Base-by-base conservation (phyloP, 2,797 vertebrate species). In the Dicrostonyx torquatus region DNA sequence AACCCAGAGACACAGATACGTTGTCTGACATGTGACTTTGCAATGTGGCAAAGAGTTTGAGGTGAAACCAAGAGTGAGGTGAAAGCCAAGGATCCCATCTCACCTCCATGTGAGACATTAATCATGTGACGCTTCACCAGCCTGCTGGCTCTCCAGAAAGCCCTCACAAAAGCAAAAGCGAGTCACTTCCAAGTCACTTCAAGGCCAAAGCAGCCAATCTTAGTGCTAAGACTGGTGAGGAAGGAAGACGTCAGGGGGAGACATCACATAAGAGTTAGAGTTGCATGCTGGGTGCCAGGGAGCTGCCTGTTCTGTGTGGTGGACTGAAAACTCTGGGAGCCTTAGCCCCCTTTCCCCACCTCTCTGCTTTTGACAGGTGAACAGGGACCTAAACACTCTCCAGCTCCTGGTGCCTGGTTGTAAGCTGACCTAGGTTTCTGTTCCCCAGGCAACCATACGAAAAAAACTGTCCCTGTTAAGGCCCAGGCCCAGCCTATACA, bases 391-490 rank as follows among this genome's bases (percentile, higher is more conserved):
- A 76, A 85, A 93, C 66, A 48, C 72, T 84, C 95, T 96, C 93
- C 89, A 96, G 94, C 93, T 82, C 95, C 77, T 43, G 37, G 40
- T 62, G 45, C 97, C 97, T 94, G 97, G 96, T 97, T 98, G 96
- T 84, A 96, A 96, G 98, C 99, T 99, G 99, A 99, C 98, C 98
- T 98, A 98, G 98, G 99, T 98, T 99, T 99, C 99, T 99, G 98
- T 99, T 99, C 99, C 98, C 98, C 98, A 99, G 99, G 99, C 99
- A 98, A 99, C 98, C 99, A 99, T 97, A 98, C 99, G 98, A 97
- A 98, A 99, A 99, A 98, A 99, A 98, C 95, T 97, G 97, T 99
- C 97, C 97, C 96, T 14, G 99, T 99, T 98, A 99, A 98, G 98
- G 98, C 98, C 85, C 98, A 98, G 98, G 98, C 98, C 89, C 98